Base-by-base conservation (phyloP, 2,888 invertebrate species). In the Xanthia icteritia region DNA sequence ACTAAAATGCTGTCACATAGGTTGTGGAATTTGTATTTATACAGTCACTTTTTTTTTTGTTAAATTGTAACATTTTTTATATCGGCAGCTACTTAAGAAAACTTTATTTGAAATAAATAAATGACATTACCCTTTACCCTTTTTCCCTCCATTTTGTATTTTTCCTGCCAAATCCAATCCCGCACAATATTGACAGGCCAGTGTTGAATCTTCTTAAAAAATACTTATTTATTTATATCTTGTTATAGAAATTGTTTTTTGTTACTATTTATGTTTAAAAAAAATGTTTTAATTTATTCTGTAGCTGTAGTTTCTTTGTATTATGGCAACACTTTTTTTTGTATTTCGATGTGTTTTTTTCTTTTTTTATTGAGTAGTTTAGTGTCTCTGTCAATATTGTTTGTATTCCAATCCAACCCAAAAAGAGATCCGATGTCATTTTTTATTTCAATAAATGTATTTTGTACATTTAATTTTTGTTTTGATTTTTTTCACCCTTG, bases 381-480 rank as follows among this genome's bases (percentile, higher is more conserved):
- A 94, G 93, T 93, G 91, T 93, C 84, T 92, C 96, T 96, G 96
- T 96, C 96, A 96, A 97, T 96, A 96, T 96, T 97, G 96, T 94
- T 94, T 95, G 94, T 96, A 90, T 90, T 94, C 95, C 95, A 94
- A 88, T 94, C 95, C 94, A 94, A 90, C 94, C 96, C 96, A 92
- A 94, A 51, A 92, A 89, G 88, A 91, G 88, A 90, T 94, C 95
- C 94, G 77, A 95, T 96, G 96, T 96, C 96, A 96, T 96, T 96
- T 94, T 94, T 96, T 96, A 95, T 96, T 96, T 96, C 96, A 96
- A 96, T 96, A 96, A 96, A 96, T 94, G 95, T 96, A 95, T 95
- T 94, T 92, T 91, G 86, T 91, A 91, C 90, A 92, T 87, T 88
- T 79, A 63, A 80, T 83, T 88, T 89, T 88, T 90, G 91, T 79